Percentiles rank a stretch among this genome's conserved stretches.
Conservation (phyloP, 2,888 invertebrate species). For the Lucinisca nassula region DNA sequence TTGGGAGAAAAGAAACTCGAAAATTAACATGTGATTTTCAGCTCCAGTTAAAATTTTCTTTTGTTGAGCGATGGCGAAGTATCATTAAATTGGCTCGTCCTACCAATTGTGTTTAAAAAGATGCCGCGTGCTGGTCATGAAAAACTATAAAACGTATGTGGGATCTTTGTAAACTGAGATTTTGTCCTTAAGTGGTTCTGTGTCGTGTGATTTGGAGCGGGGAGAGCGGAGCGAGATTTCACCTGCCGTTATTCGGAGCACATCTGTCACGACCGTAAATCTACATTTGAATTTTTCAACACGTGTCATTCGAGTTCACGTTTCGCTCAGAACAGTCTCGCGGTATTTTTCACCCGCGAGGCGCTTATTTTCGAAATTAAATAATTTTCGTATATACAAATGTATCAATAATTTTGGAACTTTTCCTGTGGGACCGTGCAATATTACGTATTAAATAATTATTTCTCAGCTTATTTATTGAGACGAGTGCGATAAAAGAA, state of each 20-base stretch:
- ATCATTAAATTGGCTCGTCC: conserved; percentile 7
- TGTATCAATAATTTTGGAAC: too few relatives aligned
- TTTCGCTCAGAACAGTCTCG: background rate
- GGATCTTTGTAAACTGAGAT: conserved; percentile 7
- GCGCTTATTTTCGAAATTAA: too few relatives aligned
- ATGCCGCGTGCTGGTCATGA: background rate
- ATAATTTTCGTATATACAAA: too few relatives aligned
- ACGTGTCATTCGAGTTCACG: background rate
- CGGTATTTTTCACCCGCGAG: background rate
- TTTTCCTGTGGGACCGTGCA: background rate
- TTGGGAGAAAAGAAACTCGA: background rate
- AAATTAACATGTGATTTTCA: conserved; percentile 2
- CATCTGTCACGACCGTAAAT: background rate
- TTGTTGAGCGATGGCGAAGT: background rate
- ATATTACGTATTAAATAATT: too few relatives aligned
- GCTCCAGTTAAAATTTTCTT: background rate
- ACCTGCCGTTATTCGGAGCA: conserved; percentile 6
- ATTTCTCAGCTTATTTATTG: too few relatives aligned
- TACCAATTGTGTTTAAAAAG: background rate
- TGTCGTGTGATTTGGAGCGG: conserved; percentile 9
- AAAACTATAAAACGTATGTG: background rate
- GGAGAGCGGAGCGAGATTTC: background rate
- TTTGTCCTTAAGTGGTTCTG: background rate
- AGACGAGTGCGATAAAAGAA: too few relatives aligned
- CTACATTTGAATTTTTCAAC: background rate